Percentiles rank a stretch among this genome's conserved stretches.
These are phyloP conservation scores for Ianthella basta DNA, from an alignment of 37 sponge, comb jelly and placozoan genomes.

Conservation along the genomic window DNA sequence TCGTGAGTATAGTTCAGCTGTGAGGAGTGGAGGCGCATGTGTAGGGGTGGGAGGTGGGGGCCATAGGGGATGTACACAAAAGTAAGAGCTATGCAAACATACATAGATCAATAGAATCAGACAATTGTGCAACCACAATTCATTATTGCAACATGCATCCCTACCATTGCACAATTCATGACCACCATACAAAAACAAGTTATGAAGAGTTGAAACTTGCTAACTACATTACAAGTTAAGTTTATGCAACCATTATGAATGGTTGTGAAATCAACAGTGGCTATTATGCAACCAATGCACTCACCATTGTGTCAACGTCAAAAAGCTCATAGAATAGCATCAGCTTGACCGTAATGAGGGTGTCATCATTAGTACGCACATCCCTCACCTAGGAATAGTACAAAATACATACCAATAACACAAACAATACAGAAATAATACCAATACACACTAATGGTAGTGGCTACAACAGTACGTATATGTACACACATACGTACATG, in stretches of 20 bases:
- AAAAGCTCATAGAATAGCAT: slow-evolving; percentile 81
- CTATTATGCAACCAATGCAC: neutral
- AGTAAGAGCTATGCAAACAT: too few relatives aligned
- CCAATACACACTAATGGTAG: neutral
- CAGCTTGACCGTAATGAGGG: slow-evolving; percentile 72
- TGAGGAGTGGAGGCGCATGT: neutral
- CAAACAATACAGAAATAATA: neutral
- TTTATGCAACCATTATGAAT: neutral
- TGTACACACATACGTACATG: neutral
- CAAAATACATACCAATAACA: too few relatives aligned
- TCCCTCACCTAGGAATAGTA: slow-evolving; percentile 19
- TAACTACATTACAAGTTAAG: neutral
- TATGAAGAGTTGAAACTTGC: neutral
- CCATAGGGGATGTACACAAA: too few relatives aligned
- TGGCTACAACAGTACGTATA: neutral
- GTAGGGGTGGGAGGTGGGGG: too few relatives aligned
- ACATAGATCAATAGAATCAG: too few relatives aligned
- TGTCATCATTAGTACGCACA: slow-evolving; percentile 81
- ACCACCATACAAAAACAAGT: neutral
- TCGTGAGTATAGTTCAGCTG: slow-evolving; percentile 81
- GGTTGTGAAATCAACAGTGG: neutral
- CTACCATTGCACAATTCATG: neutral
- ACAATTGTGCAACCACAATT: neutral
- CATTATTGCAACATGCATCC: neutral
- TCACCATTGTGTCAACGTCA: slow-evolving; percentile 77